Evolutionary conservation across 2,113 vertebrate genomes (phyloP).

Genomic region (Poeciliopsis prolifica): DNA sequence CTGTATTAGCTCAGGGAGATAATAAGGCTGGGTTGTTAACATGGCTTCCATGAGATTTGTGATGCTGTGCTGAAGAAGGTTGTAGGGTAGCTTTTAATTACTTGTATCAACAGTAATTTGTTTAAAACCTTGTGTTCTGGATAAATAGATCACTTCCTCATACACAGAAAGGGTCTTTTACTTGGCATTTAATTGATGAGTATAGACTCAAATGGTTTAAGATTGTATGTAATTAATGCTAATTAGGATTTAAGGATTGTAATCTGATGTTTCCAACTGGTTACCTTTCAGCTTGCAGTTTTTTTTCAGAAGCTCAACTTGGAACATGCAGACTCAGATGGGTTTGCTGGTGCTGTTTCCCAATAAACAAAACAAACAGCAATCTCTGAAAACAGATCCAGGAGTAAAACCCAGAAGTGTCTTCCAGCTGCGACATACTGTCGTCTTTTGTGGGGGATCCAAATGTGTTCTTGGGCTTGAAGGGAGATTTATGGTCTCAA

Average conservation of each 20-base stretch:
- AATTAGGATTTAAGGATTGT: neutral
- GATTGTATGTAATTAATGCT: neutral
- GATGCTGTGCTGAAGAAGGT: neutral
- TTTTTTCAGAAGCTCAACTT: neutral
- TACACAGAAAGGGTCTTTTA: neutral
- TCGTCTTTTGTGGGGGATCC: no score
- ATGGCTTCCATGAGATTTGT: neutral
- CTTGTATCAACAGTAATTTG: neutral
- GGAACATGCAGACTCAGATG: no score
- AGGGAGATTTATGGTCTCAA: no score
- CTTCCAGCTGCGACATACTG: no score
- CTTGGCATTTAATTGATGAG: neutral
- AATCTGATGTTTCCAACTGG: neutral
- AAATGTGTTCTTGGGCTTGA: no score
- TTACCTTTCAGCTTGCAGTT: neutral
- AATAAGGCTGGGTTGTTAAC: neutral
- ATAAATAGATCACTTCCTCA: neutral
- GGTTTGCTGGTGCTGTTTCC: no score
- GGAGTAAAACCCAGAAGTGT: no score
- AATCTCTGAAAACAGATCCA: no score
- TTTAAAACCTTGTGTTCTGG: neutral
- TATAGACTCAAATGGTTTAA: neutral
- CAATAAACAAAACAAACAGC: no score
- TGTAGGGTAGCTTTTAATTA: neutral
- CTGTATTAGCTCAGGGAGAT: conserved; percentile 20